Conservation (phyloP, 2,797 vertebrate species). For the Chaetodon trifasciatus region DNA sequence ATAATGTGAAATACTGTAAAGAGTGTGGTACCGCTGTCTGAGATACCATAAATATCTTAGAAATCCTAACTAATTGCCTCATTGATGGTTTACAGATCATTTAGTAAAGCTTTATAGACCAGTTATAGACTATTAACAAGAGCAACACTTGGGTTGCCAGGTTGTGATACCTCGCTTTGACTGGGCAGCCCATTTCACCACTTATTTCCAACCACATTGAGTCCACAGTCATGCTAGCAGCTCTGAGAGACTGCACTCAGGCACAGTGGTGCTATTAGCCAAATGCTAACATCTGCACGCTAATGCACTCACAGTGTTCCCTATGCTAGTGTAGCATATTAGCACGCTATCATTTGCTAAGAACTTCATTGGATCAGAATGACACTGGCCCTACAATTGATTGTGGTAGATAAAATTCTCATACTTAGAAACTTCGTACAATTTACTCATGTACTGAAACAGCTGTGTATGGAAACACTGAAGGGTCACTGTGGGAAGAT, state of each 20-base stretch:
- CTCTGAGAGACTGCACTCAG: no score
- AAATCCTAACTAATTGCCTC: neutral
- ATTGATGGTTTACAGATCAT: neutral
- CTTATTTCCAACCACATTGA: neutral
- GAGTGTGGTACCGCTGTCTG: neutral
- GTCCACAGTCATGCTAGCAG: no score
- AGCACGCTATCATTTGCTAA: neutral
- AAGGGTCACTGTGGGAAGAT: no score
- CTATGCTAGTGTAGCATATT: neutral
- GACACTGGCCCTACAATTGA: neutral
- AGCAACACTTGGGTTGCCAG: neutral
- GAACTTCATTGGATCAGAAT: neutral
- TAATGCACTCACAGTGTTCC: neutral
- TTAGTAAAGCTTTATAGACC: neutral
- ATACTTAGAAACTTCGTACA: neutral
- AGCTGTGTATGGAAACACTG: neutral
- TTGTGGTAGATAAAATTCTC: neutral
- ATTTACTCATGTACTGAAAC: neutral
- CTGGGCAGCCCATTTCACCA: neutral
- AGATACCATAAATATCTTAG: neutral
- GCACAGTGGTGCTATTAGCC: neutral
- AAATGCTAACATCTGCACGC: neutral
- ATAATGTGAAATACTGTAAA: neutral
- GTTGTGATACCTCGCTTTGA: neutral
- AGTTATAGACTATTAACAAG: neutral